Evolutionary conservation across 2,797 vertebrate genomes (phyloP), one percentile per base, ranked within the genome.

Genomic region (Thripadectes ignobilis): DNA sequence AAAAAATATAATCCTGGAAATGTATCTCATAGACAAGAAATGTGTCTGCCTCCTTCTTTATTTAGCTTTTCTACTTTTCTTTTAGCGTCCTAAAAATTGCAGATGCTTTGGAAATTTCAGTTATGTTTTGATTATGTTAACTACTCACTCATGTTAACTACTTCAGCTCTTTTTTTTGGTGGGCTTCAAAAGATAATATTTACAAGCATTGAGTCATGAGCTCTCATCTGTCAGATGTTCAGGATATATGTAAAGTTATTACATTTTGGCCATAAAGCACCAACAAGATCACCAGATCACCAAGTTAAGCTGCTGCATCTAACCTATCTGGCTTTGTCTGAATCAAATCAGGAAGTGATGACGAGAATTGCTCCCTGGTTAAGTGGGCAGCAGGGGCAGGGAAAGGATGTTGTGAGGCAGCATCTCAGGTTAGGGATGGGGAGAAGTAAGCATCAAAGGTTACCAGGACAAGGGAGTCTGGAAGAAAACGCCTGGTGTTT

Each of bases 91-190:
- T 83, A 92, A 84, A 85, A 80, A 76, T n/a, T 73, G 19, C 54
- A 87, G 51, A 62, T 95, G 58, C 61, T 91, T 67, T 41, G 76
- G 76, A 48, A 69, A 63, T 93, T 95, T 87, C 32, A 61, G 74
- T 39, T 51, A 54, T 9, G 0, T 76, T 96, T 95, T 87, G 65
- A 85, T 92, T 92, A 65, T 89, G 57, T 20, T n/a, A n/a, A n/a
- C n/a, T n/a, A n/a, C n/a, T n/a, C n/a, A n/a, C 8, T 81, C 23
- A 38, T 34, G n/a, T 88, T 89, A 96, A 67, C 23, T 74, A 78
- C 67, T 94, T 91, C 43, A 81, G 21, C 49, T 79, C 15, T 82
- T 80, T 92, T 92, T 73, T 84, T 88, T 86, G 43, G 32, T 93
- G 16, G 34, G 57, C 52, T 93, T 93, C 36, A 74, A 90, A 93